A percentile compares a stretch with the other conserved stretches of the same genome.
These are phyloP conservation scores for Apostichopus japonicus DNA, from an alignment of 35 echinoderm and acorn worm species.

Conservation along the genomic window DNA sequence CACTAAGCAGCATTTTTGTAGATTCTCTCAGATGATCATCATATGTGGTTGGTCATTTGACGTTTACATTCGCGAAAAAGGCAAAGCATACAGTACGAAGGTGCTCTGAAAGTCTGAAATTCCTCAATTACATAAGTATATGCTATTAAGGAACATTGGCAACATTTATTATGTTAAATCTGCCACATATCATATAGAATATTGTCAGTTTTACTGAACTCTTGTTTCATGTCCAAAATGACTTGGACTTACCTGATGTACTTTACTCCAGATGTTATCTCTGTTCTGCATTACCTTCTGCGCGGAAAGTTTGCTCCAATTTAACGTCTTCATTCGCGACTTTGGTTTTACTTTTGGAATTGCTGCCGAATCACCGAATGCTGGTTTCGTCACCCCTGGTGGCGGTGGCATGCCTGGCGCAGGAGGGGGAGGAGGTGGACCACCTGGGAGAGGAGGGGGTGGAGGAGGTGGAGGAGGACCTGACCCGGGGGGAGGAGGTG, in stretches of 20 bases:
- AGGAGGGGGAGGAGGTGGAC: slow-evolving; percentile 86
- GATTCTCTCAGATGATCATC: too few relatives aligned
- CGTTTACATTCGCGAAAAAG: too few relatives aligned
- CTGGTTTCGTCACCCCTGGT: not conserved
- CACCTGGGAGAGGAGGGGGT: slow-evolving; percentile 32
- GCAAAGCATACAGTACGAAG: too few relatives aligned
- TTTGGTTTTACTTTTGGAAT: slow-evolving; percentile 92
- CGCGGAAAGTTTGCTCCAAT: slow-evolving; percentile 94
- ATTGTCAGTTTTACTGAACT: too few relatives aligned
- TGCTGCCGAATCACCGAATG: slow-evolving; percentile 52
- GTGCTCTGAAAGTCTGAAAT: too few relatives aligned
- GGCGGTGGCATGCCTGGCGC: slow-evolving; percentile 54
- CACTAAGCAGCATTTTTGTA: too few relatives aligned
- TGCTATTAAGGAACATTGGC: too few relatives aligned
- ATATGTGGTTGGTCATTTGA: too few relatives aligned
- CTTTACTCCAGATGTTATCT: slow-evolving; percentile 95
- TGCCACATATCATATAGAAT: too few relatives aligned
- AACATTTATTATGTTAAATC: too few relatives aligned
- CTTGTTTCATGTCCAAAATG: not conserved
- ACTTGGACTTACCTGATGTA: slow-evolving; percentile 74
- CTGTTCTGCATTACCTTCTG: slow-evolving; percentile 83
- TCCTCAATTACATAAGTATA: too few relatives aligned
- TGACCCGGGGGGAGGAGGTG: slow-evolving; percentile 62
- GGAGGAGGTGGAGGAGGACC: slow-evolving; percentile 77
- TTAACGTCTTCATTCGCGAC: slow-evolving; percentile 90